Conservation (phyloP, 1,140 invertebrate species). For the Drusus annulatus region DNA sequence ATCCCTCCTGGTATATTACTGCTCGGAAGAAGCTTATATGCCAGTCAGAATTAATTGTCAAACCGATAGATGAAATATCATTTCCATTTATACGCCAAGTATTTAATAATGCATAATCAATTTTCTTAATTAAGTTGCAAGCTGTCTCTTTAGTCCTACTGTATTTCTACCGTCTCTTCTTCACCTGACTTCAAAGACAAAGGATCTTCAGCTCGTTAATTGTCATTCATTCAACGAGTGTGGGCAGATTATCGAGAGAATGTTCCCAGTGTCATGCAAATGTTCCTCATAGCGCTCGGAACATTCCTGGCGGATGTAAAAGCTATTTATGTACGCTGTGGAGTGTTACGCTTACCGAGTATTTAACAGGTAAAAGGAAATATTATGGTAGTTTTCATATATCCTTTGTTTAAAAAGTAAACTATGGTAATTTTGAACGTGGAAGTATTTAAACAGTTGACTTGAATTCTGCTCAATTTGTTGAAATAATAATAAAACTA, state of each 20-base stretch:
- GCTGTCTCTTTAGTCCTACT: too few species aligned
- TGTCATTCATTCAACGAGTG: conserved; percentile 17
- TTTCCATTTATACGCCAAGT: too few species aligned
- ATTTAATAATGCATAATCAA: too few species aligned
- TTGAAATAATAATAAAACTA: too few species aligned
- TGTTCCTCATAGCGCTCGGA: background rate
- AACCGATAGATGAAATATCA: too few species aligned
- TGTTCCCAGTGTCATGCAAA: conserved; percentile 14
- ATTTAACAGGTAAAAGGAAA: background rate
- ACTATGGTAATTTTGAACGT: conserved; percentile 12
- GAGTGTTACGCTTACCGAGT: background rate
- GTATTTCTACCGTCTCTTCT: too few species aligned
- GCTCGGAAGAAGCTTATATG: too few species aligned
- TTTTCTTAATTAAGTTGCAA: too few species aligned
- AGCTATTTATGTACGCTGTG: background rate
- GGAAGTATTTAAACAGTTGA: background rate
- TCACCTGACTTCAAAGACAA: background rate
- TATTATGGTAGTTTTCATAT: conserved; percentile 18
- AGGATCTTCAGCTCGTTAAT: background rate
- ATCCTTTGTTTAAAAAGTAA: conserved; percentile 10
- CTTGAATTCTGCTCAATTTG: background rate
- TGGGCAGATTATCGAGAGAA: conserved; percentile 25
- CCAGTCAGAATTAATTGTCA: too few species aligned
- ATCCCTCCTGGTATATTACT: too few species aligned
- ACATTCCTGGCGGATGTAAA: background rate